Evolutionary conservation across 2,888 invertebrate genomes (phyloP), one percentile per base, ranked within the genome.

Genomic region (Drosophila buzzatii): DNA sequence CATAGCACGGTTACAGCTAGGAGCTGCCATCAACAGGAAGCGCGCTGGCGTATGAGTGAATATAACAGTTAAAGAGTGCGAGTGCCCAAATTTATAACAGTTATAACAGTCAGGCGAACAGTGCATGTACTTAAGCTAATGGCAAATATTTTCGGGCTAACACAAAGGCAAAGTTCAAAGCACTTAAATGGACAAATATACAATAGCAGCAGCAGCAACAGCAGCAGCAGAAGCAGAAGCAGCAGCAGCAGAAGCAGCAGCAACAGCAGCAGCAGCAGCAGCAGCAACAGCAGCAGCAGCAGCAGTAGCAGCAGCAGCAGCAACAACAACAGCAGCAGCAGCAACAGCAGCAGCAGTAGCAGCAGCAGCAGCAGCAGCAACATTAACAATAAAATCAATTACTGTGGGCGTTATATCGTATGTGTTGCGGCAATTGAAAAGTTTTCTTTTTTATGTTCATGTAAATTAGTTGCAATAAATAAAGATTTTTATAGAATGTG

Each of bases 381-480:
- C 60, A 49, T 7, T 16, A 37, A 37, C 14, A 37, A 37, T 60
- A 45, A 70, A 63, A 61, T 6, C 60, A 60, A 61, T 70, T 59
- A 61, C 59, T 61, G 70, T 61, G 63, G 27, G 63, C 57, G 44
- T 52, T 56, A 45, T 67, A 60, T 20, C 10, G 57, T 62, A 69
- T 70, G 68, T 42, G 59, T 51, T 60, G 27, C 45, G 23, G 51
- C 55, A 62, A 64, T 47, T 59, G 64, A 27, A 51, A 51, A 66
- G 57, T 58, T 69, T 52, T 23, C 12, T 63, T 23, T 18, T 63
- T 74, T 51, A n/a, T 49, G n/a, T 64, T 44, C 67, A 77, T 77
- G 72, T 57, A 76, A 78, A 76, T 62, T 60, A 62, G 62, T 60
- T 65, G 64, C 61, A 64, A 75, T 79, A 68, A 66, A 76, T 71